Base-by-base conservation (phyloP, 2,888 invertebrate species). In the Mactromeris polynyma region DNA sequence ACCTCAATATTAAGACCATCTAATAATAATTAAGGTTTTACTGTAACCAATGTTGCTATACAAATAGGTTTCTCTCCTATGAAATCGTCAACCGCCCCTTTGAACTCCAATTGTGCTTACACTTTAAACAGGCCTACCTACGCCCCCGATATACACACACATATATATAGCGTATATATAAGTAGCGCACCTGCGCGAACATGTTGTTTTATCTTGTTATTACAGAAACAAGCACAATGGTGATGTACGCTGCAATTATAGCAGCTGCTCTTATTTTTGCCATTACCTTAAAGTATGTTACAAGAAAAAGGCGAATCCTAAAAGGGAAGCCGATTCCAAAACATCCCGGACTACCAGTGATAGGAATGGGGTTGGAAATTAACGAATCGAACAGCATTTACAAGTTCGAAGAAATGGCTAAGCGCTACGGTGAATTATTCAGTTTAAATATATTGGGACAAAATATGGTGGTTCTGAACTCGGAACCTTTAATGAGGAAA, bases 371-470 rank as follows among this genome's bases (percentile, higher is more conserved):
- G 21, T 21, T 81, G 46, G 54, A 81, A 81, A 51, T 81, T 1
- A 36, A 54, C 21, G 54, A 81, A 33, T 11, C 46, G 33, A 54
- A 51, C 33, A 51, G 33, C 33, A 31, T 51, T 36, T 3, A 21
- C 19, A 81, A 81, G 46, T 80, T 80, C 31, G 26, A 26, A 31
- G 80, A 80, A 46, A 46, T 21, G 19, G 54, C 54, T 21, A 9
- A 31, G 0, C 26, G 31, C 31, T 81, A 54, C 36, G 81, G 81
- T 6, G 81, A 81, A 33, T 54, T 81, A 51, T 81, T 81, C 54
- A 51, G 81, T 54, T 11, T 81, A 17, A 81, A 81, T 33, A 31
- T 81, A 36, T 21, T 54, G 2, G 14, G 33, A 36, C 11, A 54
- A 2, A 54, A 81, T 33, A 21, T 54, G 9, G 21, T 81, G 1